Evolutionary conservation across 2,797 vertebrate genomes (phyloP), one percentile per base, ranked within the genome.

Genomic region (Oreortyx pictus): DNA sequence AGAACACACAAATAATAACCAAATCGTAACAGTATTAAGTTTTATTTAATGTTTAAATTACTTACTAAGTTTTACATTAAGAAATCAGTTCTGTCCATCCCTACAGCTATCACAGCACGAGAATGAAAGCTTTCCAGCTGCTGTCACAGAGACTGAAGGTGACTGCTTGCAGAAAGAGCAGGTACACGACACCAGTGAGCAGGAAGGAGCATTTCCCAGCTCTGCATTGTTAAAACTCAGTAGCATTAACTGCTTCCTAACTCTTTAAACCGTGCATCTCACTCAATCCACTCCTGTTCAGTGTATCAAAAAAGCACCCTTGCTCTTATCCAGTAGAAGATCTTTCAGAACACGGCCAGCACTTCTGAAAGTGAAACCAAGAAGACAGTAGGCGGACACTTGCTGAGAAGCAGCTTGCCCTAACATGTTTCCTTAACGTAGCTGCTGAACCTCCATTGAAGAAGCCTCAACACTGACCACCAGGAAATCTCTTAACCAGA

Each of bases 321-420:
- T 9, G 33, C 56, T 85, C 12, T 27, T n/a, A 1, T 49, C 47
- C 12, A 14, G 11, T 4, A 46, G 46, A 68, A 56, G 41, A 64
- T 31, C 70, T 17, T 72, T 4, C 1, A 1, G 13, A 27, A 14
- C 7, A 22, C 16, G 0, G 64, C 57, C 64, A 89, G 73, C 6
- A 7, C 13, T 9, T 86, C 1, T 85, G 90, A 94, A 96, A 96
- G 93, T 90, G 90, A 96, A 96, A 95, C 15, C 60, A 82, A 80
- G 90, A 4, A 2, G 2, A 49, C 74, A 66, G 84, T 65, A 74
- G 71, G 77, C 91, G 59, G 80, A 41, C 70, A 52, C 82, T 56
- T 60, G 73, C 47, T 31, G 35, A 50, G 76, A 47, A 41, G 54
- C 37, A 62, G 46, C 33, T 33, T 5, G 62, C 54, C 59, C 5